Evolutionary conservation across 2,797 vertebrate species (phyloP), one percentile per base, ranked within the genome.

Genomic region (Brotula barbata): DNA sequence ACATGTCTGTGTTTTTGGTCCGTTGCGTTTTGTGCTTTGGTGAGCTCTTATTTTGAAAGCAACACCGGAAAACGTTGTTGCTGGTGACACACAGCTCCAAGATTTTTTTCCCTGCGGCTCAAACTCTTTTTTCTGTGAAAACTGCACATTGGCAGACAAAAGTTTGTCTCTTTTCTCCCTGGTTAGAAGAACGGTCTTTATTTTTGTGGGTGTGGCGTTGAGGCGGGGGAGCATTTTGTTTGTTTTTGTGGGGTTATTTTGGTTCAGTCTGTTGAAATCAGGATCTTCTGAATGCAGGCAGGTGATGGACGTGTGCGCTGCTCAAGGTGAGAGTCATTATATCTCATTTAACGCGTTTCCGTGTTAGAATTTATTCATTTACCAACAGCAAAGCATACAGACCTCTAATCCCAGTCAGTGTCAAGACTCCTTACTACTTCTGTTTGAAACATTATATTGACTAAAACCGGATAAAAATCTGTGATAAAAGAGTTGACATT

Each of bases 241-340:
- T 7, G 3, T 5, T 17, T 6, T 31, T 58, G 43, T 44, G 5
- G 6, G 31, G 31, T 11, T 6, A 9, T 33, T 11, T 33, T 33
- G 31, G 31, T 10, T 33, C 6, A 33, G 13, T 3, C 28, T 17
- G 10, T 37, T 1, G 2, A 5, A 20, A 23, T 1, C 39, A 0
- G 0, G 40, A 6, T 15, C 11, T 48, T 33, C 9, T 11, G 31
- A 64, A 85, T 87, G 85, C 67, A 64, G 76, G 20, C 83, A 83
- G 81, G 78, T 85, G 85, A 85, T 87, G 85, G 78, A 78, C 52
- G 71, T 64, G 66, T 68, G 44, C 54, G 51, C 21, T 39, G 58
- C 2, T 20, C 68, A 37, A 83, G 85, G 83, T 85, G 73, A 82
- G 78, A 0, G 31, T 6, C 31, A 28, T n/a, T n/a, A n/a, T n/a